Conservation (phyloP, 2,888 invertebrate species). For the Sarcophaga rosellei region DNA sequence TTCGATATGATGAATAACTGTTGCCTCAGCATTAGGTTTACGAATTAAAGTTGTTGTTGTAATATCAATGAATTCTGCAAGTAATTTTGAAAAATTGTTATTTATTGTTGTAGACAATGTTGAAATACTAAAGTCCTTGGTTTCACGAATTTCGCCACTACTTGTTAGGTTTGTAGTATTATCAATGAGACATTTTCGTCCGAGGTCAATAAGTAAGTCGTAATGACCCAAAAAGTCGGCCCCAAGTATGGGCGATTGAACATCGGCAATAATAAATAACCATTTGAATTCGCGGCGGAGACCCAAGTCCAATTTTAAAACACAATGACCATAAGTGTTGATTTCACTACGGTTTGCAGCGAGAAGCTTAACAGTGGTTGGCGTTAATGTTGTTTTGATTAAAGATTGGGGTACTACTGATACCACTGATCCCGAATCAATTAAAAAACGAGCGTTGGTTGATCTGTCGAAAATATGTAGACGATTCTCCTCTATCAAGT, state of each 20-base stretch:
- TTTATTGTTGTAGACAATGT: conserved; percentile 24
- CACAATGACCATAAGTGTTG: conserved; percentile 53
- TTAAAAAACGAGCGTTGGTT: conserved; percentile 52
- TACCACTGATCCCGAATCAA: conserved; percentile 68
- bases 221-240: conserved; percentile 61
- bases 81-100: conserved; percentile 26
- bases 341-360: conserved; percentile 67
- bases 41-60: conserved; percentile 40
- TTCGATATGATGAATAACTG: conserved; percentile 43
- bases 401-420: conserved; percentile 60
- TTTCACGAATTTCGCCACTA: conserved; percentile 23
- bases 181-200: conserved; percentile 46
- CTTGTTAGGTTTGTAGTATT: conserved; percentile 30
- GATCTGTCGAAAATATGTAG: conserved; percentile 41
- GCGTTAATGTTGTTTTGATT: conserved; percentile 43
- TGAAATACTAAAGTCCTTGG: conserved; percentile 41
- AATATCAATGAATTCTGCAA: conserved; percentile 38
- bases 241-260: conserved; percentile 64
- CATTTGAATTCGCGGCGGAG: conserved; percentile 65
- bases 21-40: conserved; percentile 5
- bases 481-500: conserved; percentile 19
- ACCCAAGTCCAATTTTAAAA: conserved; percentile 62
- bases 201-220: conserved; percentile 58
- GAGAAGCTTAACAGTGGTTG: conserved; percentile 55
- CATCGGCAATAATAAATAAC: conserved; percentile 69